Conservation (phyloP, 92 coral and sea anemone genomes). For the Epizoanthus scotinus region DNA sequence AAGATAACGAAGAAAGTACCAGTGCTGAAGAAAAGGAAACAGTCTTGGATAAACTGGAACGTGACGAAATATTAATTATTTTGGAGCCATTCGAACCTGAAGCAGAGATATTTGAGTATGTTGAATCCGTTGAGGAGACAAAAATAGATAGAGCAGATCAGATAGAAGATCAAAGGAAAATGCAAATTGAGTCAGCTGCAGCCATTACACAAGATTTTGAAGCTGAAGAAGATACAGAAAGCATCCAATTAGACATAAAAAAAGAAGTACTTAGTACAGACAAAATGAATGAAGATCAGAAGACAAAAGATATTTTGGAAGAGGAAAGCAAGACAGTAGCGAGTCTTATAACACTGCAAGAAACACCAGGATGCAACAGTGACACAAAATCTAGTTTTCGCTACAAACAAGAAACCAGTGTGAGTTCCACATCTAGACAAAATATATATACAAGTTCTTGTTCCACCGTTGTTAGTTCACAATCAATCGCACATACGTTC, state of each 20-base stretch:
- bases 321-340: not conserved
- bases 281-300: not conserved
- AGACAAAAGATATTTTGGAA: not conserved
- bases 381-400: not conserved
- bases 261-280: not conserved
- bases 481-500: slow-evolving; percentile 5
- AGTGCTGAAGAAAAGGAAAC: slow-evolving; percentile 32
- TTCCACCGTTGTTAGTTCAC: slow-evolving; percentile 6
- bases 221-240: not conserved
- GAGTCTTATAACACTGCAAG: not conserved
- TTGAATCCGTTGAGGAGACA: slow-evolving; percentile 31
- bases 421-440: slow-evolving; percentile 1
- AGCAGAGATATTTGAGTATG: slow-evolving; percentile 37
- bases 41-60: not conserved
- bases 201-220: not conserved
- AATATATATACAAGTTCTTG: slow-evolving; percentile 2
- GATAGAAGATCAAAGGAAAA: slow-evolving; percentile 6
- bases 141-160: not conserved
- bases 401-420: not conserved
- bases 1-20: not conserved
- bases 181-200: not conserved
- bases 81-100: slow-evolving; percentile 39
- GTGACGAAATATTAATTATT: slow-evolving; percentile 7
- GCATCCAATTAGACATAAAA: not conserved
- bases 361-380: not conserved